Evolutionary conservation across 1,140 invertebrate species (phyloP).

Genomic region (Danaus plexippus): DNA sequence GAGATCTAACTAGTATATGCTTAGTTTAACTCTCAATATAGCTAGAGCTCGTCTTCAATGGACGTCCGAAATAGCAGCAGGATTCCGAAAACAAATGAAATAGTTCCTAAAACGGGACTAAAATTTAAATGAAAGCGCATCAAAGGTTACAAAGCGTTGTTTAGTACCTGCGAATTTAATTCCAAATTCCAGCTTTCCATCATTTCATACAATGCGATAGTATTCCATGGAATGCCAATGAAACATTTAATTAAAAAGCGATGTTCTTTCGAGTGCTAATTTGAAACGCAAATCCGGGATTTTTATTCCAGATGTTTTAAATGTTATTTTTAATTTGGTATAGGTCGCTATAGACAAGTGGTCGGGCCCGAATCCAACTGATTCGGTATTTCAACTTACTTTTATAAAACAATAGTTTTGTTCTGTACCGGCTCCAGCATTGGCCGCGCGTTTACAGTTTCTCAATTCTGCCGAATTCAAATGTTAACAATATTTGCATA

Average conservation of each 20-base stretch:
- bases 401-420: too few species aligned
- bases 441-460: too few species aligned
- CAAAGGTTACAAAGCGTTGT: constrained; percentile 13
- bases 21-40: too few species aligned
- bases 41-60: too few species aligned
- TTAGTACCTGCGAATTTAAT: constrained; percentile 19
- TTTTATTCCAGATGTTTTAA: constrained; percentile 13
- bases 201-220: constrained; percentile 17
- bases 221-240: constrained; percentile 17
- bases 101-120: constrained; percentile 16
- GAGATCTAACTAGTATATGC: too few species aligned
- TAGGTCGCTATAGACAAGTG: too few species aligned
- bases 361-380: too few species aligned
- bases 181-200: constrained; percentile 16
- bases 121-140: constrained; percentile 18
- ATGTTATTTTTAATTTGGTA: constrained; percentile 1
- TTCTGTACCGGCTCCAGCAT: too few species aligned
- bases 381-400: too few species aligned
- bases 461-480: too few species aligned
- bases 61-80: too few species aligned
- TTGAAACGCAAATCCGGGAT: constrained; percentile 12
- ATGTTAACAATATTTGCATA: too few species aligned
- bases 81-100: constrained; percentile 14
- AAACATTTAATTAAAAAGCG: constrained; percentile 18
- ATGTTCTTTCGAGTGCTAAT: constrained; percentile 16